Base-by-base conservation (phyloP, 2,797 vertebrate genomes). In the Phalanger gymnotis region DNA sequence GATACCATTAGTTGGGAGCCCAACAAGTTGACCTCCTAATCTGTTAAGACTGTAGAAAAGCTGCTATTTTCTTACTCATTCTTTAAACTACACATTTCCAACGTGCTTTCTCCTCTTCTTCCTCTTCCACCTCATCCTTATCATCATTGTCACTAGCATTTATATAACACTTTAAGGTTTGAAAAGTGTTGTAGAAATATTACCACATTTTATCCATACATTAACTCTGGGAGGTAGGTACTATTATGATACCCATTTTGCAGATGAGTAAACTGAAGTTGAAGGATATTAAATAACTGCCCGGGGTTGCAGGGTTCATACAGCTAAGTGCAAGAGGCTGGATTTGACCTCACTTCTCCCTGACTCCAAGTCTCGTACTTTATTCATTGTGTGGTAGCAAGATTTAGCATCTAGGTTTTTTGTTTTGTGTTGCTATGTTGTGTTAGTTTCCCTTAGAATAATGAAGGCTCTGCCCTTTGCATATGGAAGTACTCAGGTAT, bases 281-380 rank as follows among this genome's bases (percentile, higher is more conserved):
- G 92, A 91, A 57, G n/a, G 91, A 91, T 53, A 55, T 92, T 51
- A 92, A 95, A 55, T 91, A 90, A 95, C 31, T 61, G 30, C 58
- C 13, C 58, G 34, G 31, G 13, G 30, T 58, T 31, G 57, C 30
- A 61, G 31, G 31, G 34, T n/a, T 66, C 61, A 66, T 34, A n/a
- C 34, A n/a, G 34, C 34, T n/a, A 66, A n/a, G 61, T 66, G 34
- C n/a, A 5, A 13, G 13, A 66, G 5, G 16, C 14, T 6, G 14
- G 13, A 66, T 66, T n/a, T n/a, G 61, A 66, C 34, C 30, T n/a
- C 31, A n/a, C 34, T n/a, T 66, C 61, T 66, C n/a, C 61, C 61
- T 66, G 14, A 16, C 14, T 66, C 61, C 61, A 66, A 66, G 13
- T 16, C 34, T 2, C 19, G 4, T 34, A 66, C 16, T 66, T n/a